These are phyloP conservation scores for Reticulitermes lucifugus DNA, from an alignment of 2,888 invertebrate genomes.

Conservation along the genomic window DNA sequence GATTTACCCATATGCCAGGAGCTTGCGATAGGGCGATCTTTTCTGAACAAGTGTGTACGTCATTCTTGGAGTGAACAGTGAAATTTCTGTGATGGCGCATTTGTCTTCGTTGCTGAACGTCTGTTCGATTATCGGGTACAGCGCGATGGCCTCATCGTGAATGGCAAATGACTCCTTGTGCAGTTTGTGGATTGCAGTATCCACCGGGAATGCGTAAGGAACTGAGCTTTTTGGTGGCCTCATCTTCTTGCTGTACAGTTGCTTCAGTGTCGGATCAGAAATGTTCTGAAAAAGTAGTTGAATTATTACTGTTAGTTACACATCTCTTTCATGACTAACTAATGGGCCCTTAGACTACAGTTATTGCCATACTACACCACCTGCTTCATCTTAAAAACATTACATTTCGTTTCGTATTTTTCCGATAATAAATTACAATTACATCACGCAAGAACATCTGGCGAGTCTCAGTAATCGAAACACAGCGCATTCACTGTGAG, in stretches of 20 bases:
- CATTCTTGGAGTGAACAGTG: slow-evolving; percentile 31
- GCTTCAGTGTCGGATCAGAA: slow-evolving; percentile 23
- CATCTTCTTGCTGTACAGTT: slow-evolving; percentile 40
- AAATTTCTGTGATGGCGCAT: slow-evolving; percentile 35
- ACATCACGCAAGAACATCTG: too few species aligned
- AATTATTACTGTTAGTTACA: too few species aligned
- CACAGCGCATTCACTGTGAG: too few species aligned
- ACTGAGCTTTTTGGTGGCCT: background rate
- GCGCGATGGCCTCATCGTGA: slow-evolving; percentile 31
- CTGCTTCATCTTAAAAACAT: too few species aligned
- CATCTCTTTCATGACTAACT: too few species aligned
- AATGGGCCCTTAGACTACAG: too few species aligned
- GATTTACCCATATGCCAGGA: slow-evolving; percentile 36
- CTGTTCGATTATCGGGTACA: slow-evolving; percentile 38
- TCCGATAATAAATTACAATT: too few species aligned
- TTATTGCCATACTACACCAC: too few species aligned
- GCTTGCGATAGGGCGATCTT: slow-evolving; percentile 32
- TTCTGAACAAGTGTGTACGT: slow-evolving; percentile 19
- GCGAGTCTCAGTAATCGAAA: too few species aligned
- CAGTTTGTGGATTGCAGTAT: slow-evolving; percentile 12
- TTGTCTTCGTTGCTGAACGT: slow-evolving; percentile 39
- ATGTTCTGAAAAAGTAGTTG: slow-evolving; percentile 5
- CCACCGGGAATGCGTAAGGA: background rate
- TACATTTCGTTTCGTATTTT: too few species aligned
- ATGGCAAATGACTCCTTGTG: slow-evolving; percentile 31